A percentile compares a stretch with the other conserved stretches of the same genome.
Conservation (phyloP, 2,797 vertebrate genomes). For the Fistularia commersonii region DNA sequence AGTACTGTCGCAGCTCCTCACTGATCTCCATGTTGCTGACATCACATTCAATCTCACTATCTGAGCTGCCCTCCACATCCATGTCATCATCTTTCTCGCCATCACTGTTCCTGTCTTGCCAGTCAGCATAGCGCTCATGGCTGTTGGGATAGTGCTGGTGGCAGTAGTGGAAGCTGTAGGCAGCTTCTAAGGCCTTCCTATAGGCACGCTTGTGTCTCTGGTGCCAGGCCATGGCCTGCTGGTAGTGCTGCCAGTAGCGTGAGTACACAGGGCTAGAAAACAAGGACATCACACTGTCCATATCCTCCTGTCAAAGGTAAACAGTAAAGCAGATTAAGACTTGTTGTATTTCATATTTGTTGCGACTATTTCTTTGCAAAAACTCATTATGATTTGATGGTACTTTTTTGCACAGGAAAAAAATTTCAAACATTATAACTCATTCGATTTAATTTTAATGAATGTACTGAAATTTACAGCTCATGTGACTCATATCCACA, state of each 20-base stretch:
- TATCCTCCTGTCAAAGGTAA: constrained; percentile 45
- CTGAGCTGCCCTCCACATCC: constrained; percentile 67
- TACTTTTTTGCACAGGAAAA: no score
- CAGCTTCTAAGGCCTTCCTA: constrained; percentile 76
- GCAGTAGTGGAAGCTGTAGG: constrained; percentile 41
- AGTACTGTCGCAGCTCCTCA: constrained; percentile 91
- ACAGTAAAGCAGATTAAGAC: not conserved
- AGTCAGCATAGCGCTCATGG: constrained; percentile 53
- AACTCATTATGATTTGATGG: no score
- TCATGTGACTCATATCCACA: no score
- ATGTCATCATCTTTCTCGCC: constrained; percentile 10
- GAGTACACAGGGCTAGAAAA: constrained; percentile 77
- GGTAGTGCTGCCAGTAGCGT: constrained; percentile 92
- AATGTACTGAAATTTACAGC: no score
- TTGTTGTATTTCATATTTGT: not conserved
- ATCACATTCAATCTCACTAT: constrained; percentile 84
- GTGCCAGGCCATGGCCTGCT: constrained; percentile 87
- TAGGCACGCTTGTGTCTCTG: constrained; percentile 82
- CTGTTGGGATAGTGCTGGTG: constrained; percentile 19
- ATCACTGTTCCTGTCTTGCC: constrained; percentile 36
- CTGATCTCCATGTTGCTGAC: constrained; percentile 96
- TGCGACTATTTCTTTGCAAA: not conserved
- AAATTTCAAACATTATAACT: no score
- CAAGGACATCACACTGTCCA: constrained; percentile 60
- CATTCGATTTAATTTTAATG: no score